phyloP scores from a whole-genome alignment of 2,113 vertebrate species.

The Mus pahari region DNA sequence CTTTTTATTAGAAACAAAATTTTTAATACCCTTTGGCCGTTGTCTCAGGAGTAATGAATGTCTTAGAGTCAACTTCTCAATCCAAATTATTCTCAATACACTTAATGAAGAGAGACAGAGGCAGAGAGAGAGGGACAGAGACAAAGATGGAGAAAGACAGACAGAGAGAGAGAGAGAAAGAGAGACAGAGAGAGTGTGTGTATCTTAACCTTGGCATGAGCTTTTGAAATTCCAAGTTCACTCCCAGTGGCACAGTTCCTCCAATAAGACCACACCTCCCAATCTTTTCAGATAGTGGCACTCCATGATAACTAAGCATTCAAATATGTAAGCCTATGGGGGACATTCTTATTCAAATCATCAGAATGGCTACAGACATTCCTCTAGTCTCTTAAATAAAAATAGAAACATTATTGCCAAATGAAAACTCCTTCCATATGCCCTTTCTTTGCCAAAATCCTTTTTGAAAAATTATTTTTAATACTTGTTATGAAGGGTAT shows the following conservation, averaged over 20 bases:
- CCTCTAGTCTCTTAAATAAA: slow-evolving; percentile 18
- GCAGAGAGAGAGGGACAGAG: neutral
- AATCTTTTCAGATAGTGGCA: neutral
- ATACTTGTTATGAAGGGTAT: neutral
- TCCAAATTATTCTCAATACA: neutral
- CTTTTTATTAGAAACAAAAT: neutral
- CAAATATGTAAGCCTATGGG: too few species aligned
- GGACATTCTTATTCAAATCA: neutral
- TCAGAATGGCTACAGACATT: neutral
- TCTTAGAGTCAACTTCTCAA: neutral
- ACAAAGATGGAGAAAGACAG: too few species aligned
- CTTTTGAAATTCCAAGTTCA: neutral
- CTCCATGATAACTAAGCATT: neutral
- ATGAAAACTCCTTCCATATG: slow-evolving; percentile 12
- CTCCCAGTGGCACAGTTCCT: neutral
- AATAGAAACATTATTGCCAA: neutral
- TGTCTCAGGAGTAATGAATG: neutral
- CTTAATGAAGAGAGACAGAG: neutral
- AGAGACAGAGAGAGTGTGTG: too few species aligned
- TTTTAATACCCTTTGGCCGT: neutral
- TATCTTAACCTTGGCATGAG: neutral
- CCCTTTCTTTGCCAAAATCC: neutral
- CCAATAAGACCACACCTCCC: neutral
- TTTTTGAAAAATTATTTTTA: neutral
- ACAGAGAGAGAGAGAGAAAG: neutral